Evolutionary conservation across 2,888 invertebrate species (phyloP).

Genomic region (Erebia ligea): DNA sequence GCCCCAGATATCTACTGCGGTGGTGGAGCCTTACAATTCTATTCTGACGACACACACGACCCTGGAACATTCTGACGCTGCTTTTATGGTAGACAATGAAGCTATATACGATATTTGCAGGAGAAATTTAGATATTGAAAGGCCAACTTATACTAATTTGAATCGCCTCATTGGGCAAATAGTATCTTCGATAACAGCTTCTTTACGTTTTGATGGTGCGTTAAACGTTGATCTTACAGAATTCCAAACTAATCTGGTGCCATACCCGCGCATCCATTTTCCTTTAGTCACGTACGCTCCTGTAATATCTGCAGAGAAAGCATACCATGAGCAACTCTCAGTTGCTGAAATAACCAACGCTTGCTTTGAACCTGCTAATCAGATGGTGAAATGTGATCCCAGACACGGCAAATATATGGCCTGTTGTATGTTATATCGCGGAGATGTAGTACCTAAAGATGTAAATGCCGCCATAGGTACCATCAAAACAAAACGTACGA

Average conservation of each 20-base stretch:
- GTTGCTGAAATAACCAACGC: constrained; percentile 97
- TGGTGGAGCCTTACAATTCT: constrained; percentile 98
- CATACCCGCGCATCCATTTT: constrained; percentile 97
- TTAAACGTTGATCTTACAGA: constrained; percentile 96
- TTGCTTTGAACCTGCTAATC: constrained; percentile 97
- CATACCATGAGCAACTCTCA: constrained; percentile 95
- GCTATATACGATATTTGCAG: constrained; percentile 96
- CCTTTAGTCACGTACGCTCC: constrained; percentile 96
- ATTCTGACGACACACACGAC: constrained; percentile 98
- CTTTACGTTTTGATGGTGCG: constrained; percentile 95
- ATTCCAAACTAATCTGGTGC: constrained; percentile 96
- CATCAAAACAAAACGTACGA: constrained; percentile 96
- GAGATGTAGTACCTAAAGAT: constrained; percentile 97
- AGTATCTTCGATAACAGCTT: constrained; percentile 95
- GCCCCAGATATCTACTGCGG: constrained; percentile 93
- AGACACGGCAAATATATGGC: constrained; percentile 97
- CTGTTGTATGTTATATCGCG: constrained; percentile 96
- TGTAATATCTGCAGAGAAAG: constrained; percentile 96
- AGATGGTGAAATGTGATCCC: constrained; percentile 97
- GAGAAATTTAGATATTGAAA: constrained; percentile 95
- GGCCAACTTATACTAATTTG: constrained; percentile 97
- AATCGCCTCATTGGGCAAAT: constrained; percentile 98
- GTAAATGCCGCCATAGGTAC: constrained; percentile 96
- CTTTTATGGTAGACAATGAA: constrained; percentile 97
- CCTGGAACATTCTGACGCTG: constrained; percentile 96